Evolutionary conservation across 2,888 invertebrate species (phyloP).

Genomic region (Andricus quercusramuli): DNA sequence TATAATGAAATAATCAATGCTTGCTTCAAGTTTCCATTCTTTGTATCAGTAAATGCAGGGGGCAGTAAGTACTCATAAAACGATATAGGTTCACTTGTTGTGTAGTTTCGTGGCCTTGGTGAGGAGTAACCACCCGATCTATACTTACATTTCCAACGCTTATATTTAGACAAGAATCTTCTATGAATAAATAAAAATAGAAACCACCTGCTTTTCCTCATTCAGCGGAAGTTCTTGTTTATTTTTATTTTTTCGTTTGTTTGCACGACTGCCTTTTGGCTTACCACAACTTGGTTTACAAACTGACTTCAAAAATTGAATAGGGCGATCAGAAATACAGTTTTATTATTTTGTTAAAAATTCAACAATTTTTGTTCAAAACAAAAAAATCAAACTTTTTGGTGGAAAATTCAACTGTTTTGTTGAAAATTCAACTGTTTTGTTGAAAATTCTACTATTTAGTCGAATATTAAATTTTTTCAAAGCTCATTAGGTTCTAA

Average conservation of each 20-base stretch:
- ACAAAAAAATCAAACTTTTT: too few species aligned
- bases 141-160: conserved; percentile 2
- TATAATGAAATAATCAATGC: background rate
- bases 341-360: too few species aligned
- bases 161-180: conserved; percentile 18
- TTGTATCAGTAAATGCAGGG: background rate
- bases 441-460: too few species aligned
- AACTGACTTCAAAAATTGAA: background rate
- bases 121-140: conserved; percentile 31
- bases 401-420: too few species aligned
- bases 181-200: conserved; percentile 39
- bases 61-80: conserved; percentile 3
- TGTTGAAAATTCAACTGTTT: too few species aligned
- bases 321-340: background rate
- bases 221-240: background rate
- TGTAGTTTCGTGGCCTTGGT: conserved; percentile 5
- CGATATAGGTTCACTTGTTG: conserved; percentile 13
- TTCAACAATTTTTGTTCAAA: too few species aligned
- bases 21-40: background rate
- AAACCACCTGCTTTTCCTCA: conserved; percentile 19
- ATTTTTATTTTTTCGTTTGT: conserved; percentile 19
- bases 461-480: too few species aligned
- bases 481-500: too few species aligned
- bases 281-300: background rate
- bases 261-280: background rate